These are phyloP conservation scores for Pterostichus madidus DNA, from an alignment of 2,888 invertebrate genomes.

Conservation along the genomic window DNA sequence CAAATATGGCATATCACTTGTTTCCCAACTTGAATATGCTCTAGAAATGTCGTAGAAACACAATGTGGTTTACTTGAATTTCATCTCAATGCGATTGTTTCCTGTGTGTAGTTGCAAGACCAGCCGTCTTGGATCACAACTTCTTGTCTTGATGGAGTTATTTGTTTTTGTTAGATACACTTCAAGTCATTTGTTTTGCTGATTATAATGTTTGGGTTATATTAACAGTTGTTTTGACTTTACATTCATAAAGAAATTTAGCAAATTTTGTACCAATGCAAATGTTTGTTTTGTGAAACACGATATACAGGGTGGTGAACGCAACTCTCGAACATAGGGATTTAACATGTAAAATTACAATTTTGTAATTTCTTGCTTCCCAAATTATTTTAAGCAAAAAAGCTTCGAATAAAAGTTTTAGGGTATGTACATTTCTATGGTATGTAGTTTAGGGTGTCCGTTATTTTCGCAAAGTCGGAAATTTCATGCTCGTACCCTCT, in stretches of 20 bases:
- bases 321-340: too few relatives aligned
- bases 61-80: background rate
- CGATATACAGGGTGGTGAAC: too few relatives aligned
- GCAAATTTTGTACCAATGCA: background rate
- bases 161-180: constrained; percentile 19
- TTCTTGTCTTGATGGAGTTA: constrained; percentile 1
- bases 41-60: background rate
- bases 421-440: too few relatives aligned
- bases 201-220: constrained; percentile 2
- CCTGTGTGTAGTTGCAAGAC: background rate
- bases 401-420: too few relatives aligned
- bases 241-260: background rate
- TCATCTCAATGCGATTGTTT: constrained; percentile 33
- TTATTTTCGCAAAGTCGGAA: too few relatives aligned
- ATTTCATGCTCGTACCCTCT: too few relatives aligned
- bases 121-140: background rate
- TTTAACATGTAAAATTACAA: too few relatives aligned
- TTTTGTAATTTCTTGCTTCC: too few relatives aligned
- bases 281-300: background rate
- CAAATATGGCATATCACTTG: constrained; percentile 16
- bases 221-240: background rate
- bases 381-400: too few relatives aligned
- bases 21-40: background rate
- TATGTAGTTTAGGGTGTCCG: too few relatives aligned
- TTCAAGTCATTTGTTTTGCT: constrained; percentile 5